Evolutionary conservation across 2,888 invertebrate genomes (phyloP), one percentile per base, ranked within the genome.

Genomic region (Drosophila affinis): DNA sequence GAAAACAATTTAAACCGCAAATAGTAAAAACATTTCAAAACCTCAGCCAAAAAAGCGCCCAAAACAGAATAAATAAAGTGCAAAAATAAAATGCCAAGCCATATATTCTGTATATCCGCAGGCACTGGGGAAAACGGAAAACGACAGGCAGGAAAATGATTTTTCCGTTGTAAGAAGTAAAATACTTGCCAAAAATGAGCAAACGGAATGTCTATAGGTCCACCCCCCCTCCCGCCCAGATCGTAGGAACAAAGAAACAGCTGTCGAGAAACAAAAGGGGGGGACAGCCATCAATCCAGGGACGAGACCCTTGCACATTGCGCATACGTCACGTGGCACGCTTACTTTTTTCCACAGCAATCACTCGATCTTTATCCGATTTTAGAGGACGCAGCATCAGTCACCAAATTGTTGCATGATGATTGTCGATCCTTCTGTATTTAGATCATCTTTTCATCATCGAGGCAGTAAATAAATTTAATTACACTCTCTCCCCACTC

Each of bases 141-240:
- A 72, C 17, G 67, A 75, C 69, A 73, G 82, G 72, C 78, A 79
- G 27, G 70, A 69, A 74, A 83, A 71, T 32, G 57, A 79, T 70
- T 73, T 83, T 86, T 83, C 81, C 79, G 79, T 77, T 83, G 79
- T 83, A 81, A 81, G 72, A 65, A 77, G 70, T 74, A 79, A 74
- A 84, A 85, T 62, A 49, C 52, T 39, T 80, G 79, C 75, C 86
- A 85, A 86, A 80, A 71, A 59, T 64, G 64, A 79, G 39, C 39
- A 39, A 39, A 7, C n/a, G 39, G 39, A 39, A 39, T 39, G 39
- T 39, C 2, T 39, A 6, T 39, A 2, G 39, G 39, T 39, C 6
- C 39, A 1, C 18, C 18, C 18, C 18, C 2, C 21, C 21, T 21
- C 21, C 21, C 21, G 2, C 39, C 39, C 39, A 34, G 34, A 24